Conservation (phyloP, 2,797 vertebrate genomes). For the Craterocephalus amniculus region DNA sequence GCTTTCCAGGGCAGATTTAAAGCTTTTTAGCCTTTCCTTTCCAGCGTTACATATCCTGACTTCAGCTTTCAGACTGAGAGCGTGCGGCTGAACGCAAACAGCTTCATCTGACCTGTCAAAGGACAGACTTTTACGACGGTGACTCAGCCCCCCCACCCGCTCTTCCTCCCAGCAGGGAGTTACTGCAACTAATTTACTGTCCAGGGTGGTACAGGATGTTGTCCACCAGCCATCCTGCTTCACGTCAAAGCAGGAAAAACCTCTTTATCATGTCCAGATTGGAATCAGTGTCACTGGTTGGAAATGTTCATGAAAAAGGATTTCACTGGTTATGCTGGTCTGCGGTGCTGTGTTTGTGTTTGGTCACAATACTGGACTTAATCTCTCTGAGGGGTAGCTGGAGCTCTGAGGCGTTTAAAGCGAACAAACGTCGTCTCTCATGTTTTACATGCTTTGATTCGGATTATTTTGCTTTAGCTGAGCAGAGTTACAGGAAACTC, state of each 20-base stretch:
- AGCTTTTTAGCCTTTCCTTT: not conserved
- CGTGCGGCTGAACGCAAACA: slow-evolving; percentile 16
- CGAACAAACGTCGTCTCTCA: not conserved
- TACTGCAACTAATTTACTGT: slow-evolving; percentile 43
- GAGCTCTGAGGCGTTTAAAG: slow-evolving; percentile 28
- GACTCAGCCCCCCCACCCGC: slow-evolving; percentile 58
- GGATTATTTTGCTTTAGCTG: slow-evolving; percentile 14
- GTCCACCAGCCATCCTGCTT: slow-evolving; percentile 29
- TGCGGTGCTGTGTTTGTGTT: slow-evolving; percentile 42
- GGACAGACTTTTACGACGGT: slow-evolving; percentile 33
- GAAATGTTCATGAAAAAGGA: slow-evolving; percentile 14
- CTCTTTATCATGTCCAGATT: slow-evolving; percentile 32
- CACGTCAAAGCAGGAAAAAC: slow-evolving; percentile 37
- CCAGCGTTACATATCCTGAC: not conserved
- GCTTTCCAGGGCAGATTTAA: not conserved
- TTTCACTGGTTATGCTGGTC: slow-evolving; percentile 1
- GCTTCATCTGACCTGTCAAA: slow-evolving; percentile 39
- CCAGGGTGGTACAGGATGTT: slow-evolving; percentile 68
- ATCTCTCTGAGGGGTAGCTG: not conserved
- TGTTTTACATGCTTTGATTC: not conserved
- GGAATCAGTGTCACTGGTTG: slow-evolving; percentile 7
- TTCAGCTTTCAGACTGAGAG: slow-evolving; percentile 8
- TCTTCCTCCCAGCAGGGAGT: slow-evolving; percentile 25
- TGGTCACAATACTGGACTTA: slow-evolving; percentile 9
- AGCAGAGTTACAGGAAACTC: slow-evolving; percentile 29